Conservation (phyloP, 1,140 invertebrate genomes). For the Oedothorax gibbosus region DNA sequence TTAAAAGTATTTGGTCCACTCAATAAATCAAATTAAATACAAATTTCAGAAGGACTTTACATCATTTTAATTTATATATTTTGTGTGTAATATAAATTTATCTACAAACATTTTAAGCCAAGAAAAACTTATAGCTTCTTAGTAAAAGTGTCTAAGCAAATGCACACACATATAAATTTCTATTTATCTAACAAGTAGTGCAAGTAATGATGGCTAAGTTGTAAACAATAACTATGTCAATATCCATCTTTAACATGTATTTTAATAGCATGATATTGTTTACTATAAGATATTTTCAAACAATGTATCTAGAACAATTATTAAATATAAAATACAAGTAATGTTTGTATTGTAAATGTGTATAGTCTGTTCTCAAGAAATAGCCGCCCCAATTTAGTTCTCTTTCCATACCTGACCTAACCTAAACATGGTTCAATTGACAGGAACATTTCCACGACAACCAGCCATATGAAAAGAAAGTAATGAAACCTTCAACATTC, state of each 20-base stretch:
- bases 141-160: not conserved
- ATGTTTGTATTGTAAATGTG: too few species aligned
- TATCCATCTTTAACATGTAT: not conserved
- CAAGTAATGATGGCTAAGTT: not conserved
- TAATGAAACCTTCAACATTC: too few species aligned
- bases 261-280: not conserved
- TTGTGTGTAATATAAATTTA: not conserved
- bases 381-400: too few species aligned
- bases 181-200: not conserved
- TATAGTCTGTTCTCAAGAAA: too few species aligned
- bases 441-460: too few species aligned
- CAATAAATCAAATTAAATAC: not conserved
- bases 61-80: slow-evolving; percentile 9
- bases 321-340: too few species aligned
- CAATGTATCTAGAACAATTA: too few species aligned
- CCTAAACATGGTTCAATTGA: too few species aligned
- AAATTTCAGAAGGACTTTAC: not conserved
- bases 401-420: too few species aligned
- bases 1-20: slow-evolving; percentile 15
- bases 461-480: too few species aligned
- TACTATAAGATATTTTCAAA: not conserved
- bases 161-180: not conserved
- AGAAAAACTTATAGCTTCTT: not conserved
- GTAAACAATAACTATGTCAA: not conserved
- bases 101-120: not conserved